Base-by-base conservation (phyloP, 1,140 invertebrate genomes). In the Antheraea pernyi region DNA sequence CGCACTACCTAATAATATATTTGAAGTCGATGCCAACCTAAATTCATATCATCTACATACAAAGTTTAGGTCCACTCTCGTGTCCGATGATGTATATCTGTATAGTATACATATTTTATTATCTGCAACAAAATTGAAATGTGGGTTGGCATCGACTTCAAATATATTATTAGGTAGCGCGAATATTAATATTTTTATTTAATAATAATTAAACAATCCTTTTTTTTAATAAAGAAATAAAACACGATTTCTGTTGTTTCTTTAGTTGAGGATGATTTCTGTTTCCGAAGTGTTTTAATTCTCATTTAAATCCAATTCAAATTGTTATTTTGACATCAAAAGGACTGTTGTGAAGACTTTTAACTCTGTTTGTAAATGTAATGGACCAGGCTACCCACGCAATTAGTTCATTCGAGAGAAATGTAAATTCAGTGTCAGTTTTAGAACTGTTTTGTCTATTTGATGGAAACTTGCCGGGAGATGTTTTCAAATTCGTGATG, bases 341-440 rank as follows among this genome's bases (percentile, higher is more conserved):
- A 16, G 46, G 46, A 53, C 46, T 53, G 16, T 13, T 53, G 46
- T 53, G 16, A 53, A 53, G 46, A 53, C 11, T 53, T n/a, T 13
- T 53, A 53, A 53, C 46, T 16, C 46, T 53, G 46, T 53, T 59
- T 71, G 42, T 13, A 63, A 22, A 13, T 11, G 1, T 3, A 63
- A 63, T 37, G 61, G 7, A 36, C 37, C n/a, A 42, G n/a, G 18
- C 37, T 16, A 30, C 42, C 64, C 39, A 65, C 39, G 19, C 42
- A 19, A 13, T 19, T 65, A 37, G 30, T 46, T n/a, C 13, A 19
- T 19, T 65, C 42, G 19, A 61, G 42, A 67, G 64, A 70, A 68
- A 70, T 65, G 65, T 68, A 61, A 65, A 68, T 68, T 68, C 68
- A 67, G 61, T 65, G n/a, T 39, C 66, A 61, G 65, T 60, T 70